Conservation (phyloP, 2,797 vertebrate genomes). For the Craterocephalus amniculus region DNA sequence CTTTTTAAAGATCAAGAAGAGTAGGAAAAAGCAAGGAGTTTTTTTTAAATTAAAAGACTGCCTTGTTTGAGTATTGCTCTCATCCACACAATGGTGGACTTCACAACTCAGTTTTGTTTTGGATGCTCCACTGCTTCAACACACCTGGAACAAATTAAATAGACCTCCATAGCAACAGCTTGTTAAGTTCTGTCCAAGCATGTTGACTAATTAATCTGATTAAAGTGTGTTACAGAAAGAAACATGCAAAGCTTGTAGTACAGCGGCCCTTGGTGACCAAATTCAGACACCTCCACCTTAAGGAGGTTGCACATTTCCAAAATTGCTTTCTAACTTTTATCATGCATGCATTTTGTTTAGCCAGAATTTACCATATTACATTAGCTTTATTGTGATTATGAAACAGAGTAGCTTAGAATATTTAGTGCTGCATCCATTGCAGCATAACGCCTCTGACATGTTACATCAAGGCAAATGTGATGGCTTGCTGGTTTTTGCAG, state of each 20-base stretch:
- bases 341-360: not conserved
- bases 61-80: not conserved
- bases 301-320: not conserved
- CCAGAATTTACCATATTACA: not conserved
- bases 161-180: not conserved
- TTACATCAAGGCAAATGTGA: too few species aligned
- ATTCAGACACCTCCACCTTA: not conserved
- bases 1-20: not conserved
- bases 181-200: not conserved
- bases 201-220: not conserved
- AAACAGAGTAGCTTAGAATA: not conserved
- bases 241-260: too few species aligned
- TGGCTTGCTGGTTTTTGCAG: too few species aligned
- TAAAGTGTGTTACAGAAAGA: too few species aligned
- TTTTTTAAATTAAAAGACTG: not conserved
- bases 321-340: not conserved
- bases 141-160: not conserved
- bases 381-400: not conserved
- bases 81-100: not conserved
- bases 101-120: not conserved
- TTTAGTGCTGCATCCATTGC: not conserved
- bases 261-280: too few species aligned
- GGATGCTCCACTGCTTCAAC: too few species aligned
- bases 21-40: not conserved
- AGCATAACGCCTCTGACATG: not conserved